phyloP scores from a whole-genome alignment of 2,797 vertebrate species.

The Pachyuromys duprasi region DNA sequence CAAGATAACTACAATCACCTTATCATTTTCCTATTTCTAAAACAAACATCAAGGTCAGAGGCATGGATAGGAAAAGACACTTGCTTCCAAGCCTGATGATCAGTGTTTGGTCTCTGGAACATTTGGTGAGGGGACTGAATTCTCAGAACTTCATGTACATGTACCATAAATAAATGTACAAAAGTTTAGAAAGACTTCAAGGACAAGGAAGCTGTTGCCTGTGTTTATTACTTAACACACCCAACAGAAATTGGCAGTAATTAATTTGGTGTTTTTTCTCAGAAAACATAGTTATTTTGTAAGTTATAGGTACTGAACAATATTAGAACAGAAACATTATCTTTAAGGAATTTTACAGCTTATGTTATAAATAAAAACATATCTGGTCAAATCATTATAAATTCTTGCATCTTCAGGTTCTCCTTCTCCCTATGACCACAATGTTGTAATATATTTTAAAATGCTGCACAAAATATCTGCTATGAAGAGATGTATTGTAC shows the following conservation, averaged over 20 bases:
- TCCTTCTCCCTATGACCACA: background rate
- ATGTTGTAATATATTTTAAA: too few species aligned
- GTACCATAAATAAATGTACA: background rate
- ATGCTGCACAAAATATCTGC: too few species aligned
- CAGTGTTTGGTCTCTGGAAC: background rate
- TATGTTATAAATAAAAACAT: background rate
- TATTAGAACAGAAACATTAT: background rate
- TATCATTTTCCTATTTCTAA: background rate
- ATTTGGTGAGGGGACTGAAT: background rate
- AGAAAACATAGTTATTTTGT: background rate
- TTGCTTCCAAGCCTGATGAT: background rate
- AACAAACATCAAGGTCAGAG: fast-evolving
- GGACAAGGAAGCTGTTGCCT: background rate
- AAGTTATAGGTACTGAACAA: background rate
- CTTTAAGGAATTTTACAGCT: background rate
- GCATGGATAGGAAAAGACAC: too few species aligned
- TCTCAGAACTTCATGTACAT: background rate
- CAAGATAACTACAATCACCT: background rate
- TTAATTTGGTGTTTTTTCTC: background rate
- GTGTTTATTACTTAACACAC: background rate
- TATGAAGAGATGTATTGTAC: too few species aligned
- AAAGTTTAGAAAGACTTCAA: background rate
- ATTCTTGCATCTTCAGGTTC: background rate
- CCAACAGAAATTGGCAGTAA: background rate
- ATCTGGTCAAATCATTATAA: background rate